These are phyloP conservation scores for Cephalopachus bancanus DNA, from an alignment of 2,797 vertebrate species.

Conservation along the genomic window DNA sequence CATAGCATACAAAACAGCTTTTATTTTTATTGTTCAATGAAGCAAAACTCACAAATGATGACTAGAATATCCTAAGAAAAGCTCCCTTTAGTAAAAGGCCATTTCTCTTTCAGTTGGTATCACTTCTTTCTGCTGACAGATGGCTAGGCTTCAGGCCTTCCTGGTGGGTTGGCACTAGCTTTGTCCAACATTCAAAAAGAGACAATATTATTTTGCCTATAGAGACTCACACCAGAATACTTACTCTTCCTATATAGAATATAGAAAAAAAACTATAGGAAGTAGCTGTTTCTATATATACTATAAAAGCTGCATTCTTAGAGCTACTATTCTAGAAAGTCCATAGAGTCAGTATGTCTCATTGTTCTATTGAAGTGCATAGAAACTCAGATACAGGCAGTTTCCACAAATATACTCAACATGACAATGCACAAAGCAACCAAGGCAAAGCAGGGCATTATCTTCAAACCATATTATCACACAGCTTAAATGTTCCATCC, in stretches of 20 bases:
- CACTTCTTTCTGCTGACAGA: slow-evolving; percentile 72
- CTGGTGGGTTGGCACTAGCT: slow-evolving; percentile 65
- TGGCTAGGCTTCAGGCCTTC: slow-evolving; percentile 72
- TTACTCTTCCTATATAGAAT: not conserved
- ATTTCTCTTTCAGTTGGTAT: slow-evolving; percentile 8
- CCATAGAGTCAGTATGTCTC: not conserved
- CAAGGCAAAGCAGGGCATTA: not conserved
- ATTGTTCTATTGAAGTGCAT: slow-evolving; percentile 22
- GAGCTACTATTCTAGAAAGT: slow-evolving; percentile 24
- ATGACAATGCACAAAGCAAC: not conserved
- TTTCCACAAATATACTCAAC: slow-evolving; percentile 84
- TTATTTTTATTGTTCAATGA: slow-evolving; percentile 73
- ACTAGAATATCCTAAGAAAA: slow-evolving; percentile 69
- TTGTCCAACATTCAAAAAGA: slow-evolving; percentile 70
- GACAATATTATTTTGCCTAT: slow-evolving; percentile 70
- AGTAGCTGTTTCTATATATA: slow-evolving; percentile 14
- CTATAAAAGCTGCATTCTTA: slow-evolving; percentile 46
- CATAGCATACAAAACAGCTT: not conserved
- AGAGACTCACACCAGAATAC: slow-evolving; percentile 55
- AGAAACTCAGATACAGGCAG: slow-evolving; percentile 77
- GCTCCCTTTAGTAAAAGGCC: slow-evolving; percentile 31
- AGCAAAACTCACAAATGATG: slow-evolving; percentile 64
- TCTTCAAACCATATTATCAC: not conserved
- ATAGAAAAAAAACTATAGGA: not conserved
- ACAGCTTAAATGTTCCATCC: not conserved